Evolutionary conservation across 2,113 vertebrate genomes (phyloP).

Genomic region (Carollia perspicillata): DNA sequence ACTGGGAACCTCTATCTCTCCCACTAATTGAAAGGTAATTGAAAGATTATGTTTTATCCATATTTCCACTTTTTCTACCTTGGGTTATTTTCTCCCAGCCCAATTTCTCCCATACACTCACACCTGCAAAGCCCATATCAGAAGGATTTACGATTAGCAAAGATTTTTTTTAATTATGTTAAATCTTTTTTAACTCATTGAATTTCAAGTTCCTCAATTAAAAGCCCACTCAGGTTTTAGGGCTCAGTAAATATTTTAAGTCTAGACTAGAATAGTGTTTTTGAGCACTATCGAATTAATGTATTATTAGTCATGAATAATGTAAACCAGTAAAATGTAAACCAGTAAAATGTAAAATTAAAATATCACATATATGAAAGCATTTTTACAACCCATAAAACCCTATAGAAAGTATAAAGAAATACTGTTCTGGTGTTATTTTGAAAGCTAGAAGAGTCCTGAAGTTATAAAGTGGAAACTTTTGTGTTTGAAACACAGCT

Average conservation of each 20-base stretch:
- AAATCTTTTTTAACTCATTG: conserved; percentile 22
- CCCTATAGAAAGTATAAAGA: conserved; percentile 5
- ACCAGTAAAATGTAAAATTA: conserved; percentile 24
- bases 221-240: not conserved
- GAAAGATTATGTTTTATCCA: not conserved
- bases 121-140: not conserved
- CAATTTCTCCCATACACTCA: not conserved
- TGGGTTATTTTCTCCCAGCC: not conserved
- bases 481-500: conserved; percentile 25
- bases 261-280: not conserved
- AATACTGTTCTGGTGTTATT: conserved; percentile 4
- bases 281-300: conserved; percentile 27
- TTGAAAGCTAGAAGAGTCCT: not conserved
- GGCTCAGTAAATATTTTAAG: not conserved
- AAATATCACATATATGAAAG: not conserved
- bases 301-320: not conserved
- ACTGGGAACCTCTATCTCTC: not conserved
- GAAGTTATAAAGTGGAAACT: conserved; percentile 18
- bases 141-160: conserved; percentile 8
- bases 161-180: not conserved
- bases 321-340: not conserved
- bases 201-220: conserved; percentile 27
- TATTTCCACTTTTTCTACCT: conserved; percentile 28
- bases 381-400: conserved; percentile 17
- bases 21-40: not conserved